Conservation (phyloP, 30 jellyfish, hydroid and myxozoan genomes). For the Turritopsis rubra region DNA sequence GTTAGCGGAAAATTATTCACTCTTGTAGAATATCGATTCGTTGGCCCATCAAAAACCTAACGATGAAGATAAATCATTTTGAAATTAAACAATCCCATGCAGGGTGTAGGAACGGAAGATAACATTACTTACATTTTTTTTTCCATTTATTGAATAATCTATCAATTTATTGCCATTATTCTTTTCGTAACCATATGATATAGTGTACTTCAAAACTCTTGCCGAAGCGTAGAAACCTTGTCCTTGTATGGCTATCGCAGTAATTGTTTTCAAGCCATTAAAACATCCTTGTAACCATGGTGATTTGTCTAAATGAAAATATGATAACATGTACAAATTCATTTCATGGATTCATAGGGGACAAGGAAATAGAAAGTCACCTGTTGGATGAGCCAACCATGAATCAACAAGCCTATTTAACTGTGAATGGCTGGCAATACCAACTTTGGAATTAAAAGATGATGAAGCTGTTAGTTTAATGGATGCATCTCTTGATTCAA, state of each 20-base stretch:
- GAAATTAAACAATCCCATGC: neutral
- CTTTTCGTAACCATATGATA: neutral
- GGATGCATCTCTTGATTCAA: neutral
- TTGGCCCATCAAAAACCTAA: neutral
- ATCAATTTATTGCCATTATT: neutral
- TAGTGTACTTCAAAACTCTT: neutral
- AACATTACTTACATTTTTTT: neutral
- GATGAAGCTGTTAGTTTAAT: neutral
- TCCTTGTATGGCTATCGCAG: constrained; percentile 23
- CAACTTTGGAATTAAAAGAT: neutral
- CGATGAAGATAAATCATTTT: neutral
- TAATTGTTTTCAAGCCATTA: neutral
- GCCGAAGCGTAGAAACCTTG: constrained; percentile 1
- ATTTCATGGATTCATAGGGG: too few relatives aligned
- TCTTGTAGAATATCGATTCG: neutral
- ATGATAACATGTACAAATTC: neutral
- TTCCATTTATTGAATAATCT: neutral
- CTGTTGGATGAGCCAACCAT: neutral
- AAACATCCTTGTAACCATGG: constrained; percentile 31
- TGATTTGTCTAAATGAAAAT: neutral
- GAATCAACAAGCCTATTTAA: neutral
- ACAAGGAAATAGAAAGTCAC: neutral
- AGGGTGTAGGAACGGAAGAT: neutral
- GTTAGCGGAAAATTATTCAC: neutral
- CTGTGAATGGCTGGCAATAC: neutral